phyloP scores from a whole-genome alignment of 2,888 invertebrate species.

The Mimachlamys varia region DNA sequence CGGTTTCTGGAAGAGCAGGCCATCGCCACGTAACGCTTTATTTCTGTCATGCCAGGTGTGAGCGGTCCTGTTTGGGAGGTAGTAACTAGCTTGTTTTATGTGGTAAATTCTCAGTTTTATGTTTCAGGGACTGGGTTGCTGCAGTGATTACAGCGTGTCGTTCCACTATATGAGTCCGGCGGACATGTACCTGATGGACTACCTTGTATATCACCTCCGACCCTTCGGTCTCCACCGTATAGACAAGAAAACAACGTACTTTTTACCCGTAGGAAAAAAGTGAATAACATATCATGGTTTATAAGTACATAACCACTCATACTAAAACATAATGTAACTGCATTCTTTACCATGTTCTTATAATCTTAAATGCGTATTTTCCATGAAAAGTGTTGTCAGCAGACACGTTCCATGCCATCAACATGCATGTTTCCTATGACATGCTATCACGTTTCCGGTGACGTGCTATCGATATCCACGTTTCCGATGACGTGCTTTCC shows the following conservation, averaged over 20 bases:
- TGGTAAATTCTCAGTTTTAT: background rate
- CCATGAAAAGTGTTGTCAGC: no score
- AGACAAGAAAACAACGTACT: background rate
- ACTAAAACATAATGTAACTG: no score
- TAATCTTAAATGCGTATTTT: no score
- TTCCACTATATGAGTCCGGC: constrained; percentile 72
- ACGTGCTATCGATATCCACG: background rate
- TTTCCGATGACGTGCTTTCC: background rate
- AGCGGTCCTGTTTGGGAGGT: no score
- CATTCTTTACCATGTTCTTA: no score
- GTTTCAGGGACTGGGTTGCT: constrained; percentile 66
- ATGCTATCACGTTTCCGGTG: background rate
- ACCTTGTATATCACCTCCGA: constrained; percentile 64
- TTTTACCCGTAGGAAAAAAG: background rate
- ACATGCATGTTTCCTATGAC: no score
- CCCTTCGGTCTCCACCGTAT: constrained; percentile 53
- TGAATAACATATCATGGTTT: background rate
- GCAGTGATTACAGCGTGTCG: constrained; percentile 73
- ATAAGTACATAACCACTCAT: no score
- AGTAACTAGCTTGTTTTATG: background rate
- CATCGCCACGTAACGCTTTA: no score
- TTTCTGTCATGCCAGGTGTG: no score
- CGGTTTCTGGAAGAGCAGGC: no score
- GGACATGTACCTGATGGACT: constrained; percentile 65
- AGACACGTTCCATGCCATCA: no score